A percentile compares a stretch with the other conserved stretches of the same genome.
These are phyloP conservation scores for Philantomba maxwellii DNA, from an alignment of 2,113 vertebrate genomes.

Conservation along the genomic window DNA sequence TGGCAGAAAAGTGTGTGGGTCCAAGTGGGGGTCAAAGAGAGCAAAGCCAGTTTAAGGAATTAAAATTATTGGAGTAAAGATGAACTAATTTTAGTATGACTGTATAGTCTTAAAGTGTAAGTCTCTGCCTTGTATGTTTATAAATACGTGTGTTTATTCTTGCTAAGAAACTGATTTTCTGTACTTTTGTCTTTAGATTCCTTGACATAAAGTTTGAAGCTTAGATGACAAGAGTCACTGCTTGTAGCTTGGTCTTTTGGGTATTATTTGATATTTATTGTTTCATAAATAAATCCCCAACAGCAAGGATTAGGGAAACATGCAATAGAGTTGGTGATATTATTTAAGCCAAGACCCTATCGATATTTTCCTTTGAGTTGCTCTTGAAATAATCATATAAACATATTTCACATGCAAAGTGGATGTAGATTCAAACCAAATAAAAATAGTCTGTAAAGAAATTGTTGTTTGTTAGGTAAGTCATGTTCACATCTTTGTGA, in stretches of 20 bases:
- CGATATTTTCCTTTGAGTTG: background rate
- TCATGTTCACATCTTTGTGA: background rate
- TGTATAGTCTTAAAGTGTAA: background rate
- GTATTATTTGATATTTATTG: background rate
- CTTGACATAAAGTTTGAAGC: background rate
- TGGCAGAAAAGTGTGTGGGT: background rate
- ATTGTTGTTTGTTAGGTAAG: background rate
- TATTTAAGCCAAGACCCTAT: background rate
- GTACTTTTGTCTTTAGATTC: background rate
- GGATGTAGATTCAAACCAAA: background rate
- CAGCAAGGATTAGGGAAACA: background rate
- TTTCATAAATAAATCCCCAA: background rate
- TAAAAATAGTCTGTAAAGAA: background rate
- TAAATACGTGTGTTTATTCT: background rate
- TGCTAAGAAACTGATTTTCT: background rate
- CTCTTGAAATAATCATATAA: background rate
- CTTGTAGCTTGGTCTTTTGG: background rate
- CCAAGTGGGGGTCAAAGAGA: background rate
- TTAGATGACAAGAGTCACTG: background rate
- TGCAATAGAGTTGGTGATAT: background rate
- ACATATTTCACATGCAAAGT: background rate
- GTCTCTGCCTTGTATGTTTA: background rate
- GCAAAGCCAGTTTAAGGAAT: background rate
- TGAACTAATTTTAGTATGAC: background rate
- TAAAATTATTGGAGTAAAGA: background rate